phyloP scores from a whole-genome alignment of 2,888 invertebrate genomes.

The Leucoptera coffeella region DNA sequence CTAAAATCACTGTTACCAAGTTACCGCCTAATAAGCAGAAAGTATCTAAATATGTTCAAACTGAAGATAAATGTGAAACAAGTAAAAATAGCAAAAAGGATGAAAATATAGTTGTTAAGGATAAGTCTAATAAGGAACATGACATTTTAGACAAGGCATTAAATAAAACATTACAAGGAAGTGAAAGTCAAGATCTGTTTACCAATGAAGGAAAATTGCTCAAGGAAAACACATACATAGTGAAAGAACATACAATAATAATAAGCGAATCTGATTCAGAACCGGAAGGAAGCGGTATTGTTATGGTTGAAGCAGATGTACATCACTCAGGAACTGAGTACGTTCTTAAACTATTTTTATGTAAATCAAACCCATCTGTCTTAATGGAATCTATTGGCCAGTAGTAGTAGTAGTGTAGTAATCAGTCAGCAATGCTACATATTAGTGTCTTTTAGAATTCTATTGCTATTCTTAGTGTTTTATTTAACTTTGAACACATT shows the following conservation, averaged over 20 bases:
- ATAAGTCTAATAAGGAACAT: no score
- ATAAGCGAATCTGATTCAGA: conserved; percentile 2
- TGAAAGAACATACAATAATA: neutral
- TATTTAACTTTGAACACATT: no score
- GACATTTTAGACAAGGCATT: no score
- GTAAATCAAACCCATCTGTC: no score
- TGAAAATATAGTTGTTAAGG: neutral
- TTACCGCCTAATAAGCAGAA: conserved; percentile 7
- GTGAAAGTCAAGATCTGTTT: conserved; percentile 14
- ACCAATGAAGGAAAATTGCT: conserved; percentile 3
- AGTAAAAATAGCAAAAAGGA: neutral
- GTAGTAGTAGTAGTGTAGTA: no score
- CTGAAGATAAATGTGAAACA: neutral
- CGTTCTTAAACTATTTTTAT: no score
- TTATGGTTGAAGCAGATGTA: conserved; percentile 1
- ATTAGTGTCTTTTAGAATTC: no score
- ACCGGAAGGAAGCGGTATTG: neutral
- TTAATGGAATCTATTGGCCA: no score
- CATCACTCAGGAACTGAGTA: no score
- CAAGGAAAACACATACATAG: neutral
- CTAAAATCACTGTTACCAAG: conserved; percentile 17
- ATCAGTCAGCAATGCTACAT: no score
- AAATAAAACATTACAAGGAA: no score
- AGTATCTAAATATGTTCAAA: conserved; percentile 5
- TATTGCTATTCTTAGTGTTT: no score